Percentiles rank a stretch among this genome's conserved stretches.
phyloP scores from a whole-genome alignment of 2,888 invertebrate genomes.

The Drosophila yooni region DNA sequence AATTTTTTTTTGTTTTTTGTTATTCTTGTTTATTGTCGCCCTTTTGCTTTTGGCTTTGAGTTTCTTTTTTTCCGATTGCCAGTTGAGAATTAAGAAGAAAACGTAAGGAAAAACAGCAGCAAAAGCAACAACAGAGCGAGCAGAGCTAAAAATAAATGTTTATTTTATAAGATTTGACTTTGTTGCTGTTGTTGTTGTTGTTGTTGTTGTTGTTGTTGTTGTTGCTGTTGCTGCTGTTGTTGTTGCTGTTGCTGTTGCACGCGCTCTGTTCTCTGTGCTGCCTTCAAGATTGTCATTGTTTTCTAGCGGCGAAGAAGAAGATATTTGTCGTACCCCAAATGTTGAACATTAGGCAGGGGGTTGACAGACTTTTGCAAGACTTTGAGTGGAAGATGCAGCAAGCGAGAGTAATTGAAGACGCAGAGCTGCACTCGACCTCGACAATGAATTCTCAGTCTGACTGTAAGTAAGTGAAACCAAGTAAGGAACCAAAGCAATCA shows the following conservation, averaged over 20 bases:
- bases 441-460: slow-evolving; percentile 25
- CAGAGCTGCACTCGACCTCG: slow-evolving; percentile 40
- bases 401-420: background rate
- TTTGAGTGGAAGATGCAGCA: background rate
- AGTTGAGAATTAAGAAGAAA: slow-evolving; percentile 55
- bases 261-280: slow-evolving; percentile 22
- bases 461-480: slow-evolving; percentile 12
- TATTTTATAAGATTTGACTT: slow-evolving; percentile 71
- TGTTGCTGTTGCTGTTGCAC: slow-evolving; percentile 34
- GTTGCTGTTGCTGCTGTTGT: slow-evolving; percentile 27
- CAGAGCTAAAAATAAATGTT: slow-evolving; percentile 75
- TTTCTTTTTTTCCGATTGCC: slow-evolving; percentile 37
- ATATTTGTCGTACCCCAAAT: background rate
- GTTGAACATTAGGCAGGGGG: background rate
- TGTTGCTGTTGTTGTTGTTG: slow-evolving; percentile 16
- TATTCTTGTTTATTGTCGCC: slow-evolving; percentile 3
- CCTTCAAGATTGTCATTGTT: slow-evolving; percentile 54
- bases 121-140: slow-evolving; percentile 24
- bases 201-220: slow-evolving; percentile 18
- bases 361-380: background rate
- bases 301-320: slow-evolving; percentile 9
- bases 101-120: slow-evolving; percentile 35
- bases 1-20: slow-evolving; percentile 24
- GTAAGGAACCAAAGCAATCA: background rate
- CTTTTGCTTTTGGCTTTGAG: slow-evolving; percentile 16